Evolutionary conservation across 2,797 vertebrate genomes (phyloP), one percentile per base, ranked within the genome.

Genomic region (Microtus obscurus): DNA sequence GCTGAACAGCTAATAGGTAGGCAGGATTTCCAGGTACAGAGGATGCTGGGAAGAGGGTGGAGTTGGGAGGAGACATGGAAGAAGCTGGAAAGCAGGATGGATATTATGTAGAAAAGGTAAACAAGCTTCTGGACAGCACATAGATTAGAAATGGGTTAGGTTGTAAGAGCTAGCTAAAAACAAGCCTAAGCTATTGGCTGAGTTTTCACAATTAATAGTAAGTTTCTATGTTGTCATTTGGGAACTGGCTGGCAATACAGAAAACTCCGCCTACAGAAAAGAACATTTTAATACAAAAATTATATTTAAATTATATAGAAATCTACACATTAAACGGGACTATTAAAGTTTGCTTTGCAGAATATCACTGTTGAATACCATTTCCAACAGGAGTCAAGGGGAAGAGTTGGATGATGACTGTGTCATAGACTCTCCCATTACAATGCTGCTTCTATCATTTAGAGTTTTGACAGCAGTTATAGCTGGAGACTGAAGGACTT

Each of bases 401-500:
- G 98, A 97, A 69, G 96, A 95, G 93, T 98, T 98, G 7, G 97
- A 96, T 21, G 97, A 96, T 27, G 98, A 93, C 51, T 98, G 97
- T 82, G 98, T 90, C 89, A 97, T 4, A 2, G 97, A 76, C 59
- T 98, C 97, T 98, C 98, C 98, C 97, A 99, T 98, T 53, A 99
- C 98, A 98, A 99, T 99, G 97, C 99, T 99, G 97, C 98, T 99
- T 96, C 98, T 99, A 61, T 99, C 99, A 79, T 97, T 99, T 2
- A 99, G 96, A 16, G 98, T 99, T 98, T 98, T 99, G 87, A 99
- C 98, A 2, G 98, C 73, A 16, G 98, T 97, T 25, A 98, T 98
- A 83, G 98, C 98, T 8, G 99, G 99, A 89, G 99, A 99, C 95
- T 99, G 99, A 10, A 99, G 99, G 12, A 99, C 99, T 98, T 99